These are phyloP conservation scores for Gymnoscopelus braueri DNA, from an alignment of 2,797 vertebrate species.

Conservation along the genomic window DNA sequence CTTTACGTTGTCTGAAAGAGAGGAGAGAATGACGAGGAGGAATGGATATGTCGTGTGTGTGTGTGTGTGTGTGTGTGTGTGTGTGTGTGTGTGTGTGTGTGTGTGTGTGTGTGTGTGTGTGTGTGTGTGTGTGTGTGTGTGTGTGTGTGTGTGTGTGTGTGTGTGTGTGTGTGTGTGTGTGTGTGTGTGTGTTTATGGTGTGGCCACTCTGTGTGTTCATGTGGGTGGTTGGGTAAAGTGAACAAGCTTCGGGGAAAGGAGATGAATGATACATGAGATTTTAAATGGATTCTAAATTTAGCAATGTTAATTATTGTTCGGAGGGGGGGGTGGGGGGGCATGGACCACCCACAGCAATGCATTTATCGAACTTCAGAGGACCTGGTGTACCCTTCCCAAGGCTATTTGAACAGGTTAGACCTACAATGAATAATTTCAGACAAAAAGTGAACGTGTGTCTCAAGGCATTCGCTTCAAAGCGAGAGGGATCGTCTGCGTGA, in stretches of 20 bases:
- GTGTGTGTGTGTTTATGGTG: background rate
- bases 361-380: conserved; percentile 36
- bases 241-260: background rate
- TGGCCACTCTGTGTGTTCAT: conserved; percentile 1
- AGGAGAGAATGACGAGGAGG: background rate
- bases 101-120: background rate
- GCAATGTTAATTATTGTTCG: background rate
- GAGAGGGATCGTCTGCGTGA: conserved; percentile 37
- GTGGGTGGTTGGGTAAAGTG: background rate
- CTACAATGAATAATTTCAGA: conserved; percentile 40
- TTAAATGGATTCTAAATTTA: conserved; percentile 1
- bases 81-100: conserved; percentile 10
- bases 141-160: too few relatives aligned
- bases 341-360: background rate
- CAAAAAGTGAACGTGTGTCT: conserved; percentile 48
- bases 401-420: conserved; percentile 42
- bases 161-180: background rate
- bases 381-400: conserved; percentile 28
- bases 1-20: background rate
- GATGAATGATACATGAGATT: conserved; percentile 5
- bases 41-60: too few relatives aligned
- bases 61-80: too few relatives aligned
- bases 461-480: conserved; percentile 40
- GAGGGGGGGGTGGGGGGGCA: background rate
- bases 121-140: background rate